Evolutionary conservation across 2,888 invertebrate genomes (phyloP), one percentile per base, ranked within the genome.

Genomic region (Aphodius granarius): DNA sequence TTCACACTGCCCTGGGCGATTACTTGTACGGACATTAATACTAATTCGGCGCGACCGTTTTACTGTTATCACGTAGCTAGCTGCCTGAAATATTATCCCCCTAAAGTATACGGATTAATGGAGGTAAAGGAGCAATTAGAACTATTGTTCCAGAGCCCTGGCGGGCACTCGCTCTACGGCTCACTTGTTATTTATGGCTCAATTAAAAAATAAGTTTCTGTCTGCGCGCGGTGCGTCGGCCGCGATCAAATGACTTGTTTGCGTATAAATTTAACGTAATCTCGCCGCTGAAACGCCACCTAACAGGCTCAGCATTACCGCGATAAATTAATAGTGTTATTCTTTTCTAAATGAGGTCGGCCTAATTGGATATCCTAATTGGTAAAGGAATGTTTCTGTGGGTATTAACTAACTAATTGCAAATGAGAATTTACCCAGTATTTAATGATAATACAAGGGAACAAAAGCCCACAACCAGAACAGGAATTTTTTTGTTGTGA

Each of bases 251-350:
- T 75, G 75, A 75, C 79, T 77, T 78, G 76, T 79, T 75, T 73
- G 75, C 80, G 78, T 80, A 80, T 78, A 80, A 65, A 77, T 75
- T 75, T 68, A 71, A 74, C 73, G 75, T 78, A 75, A 75, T 73
- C 76, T 75, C 75, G 75, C 73, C 76, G 76, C 72, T 73, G 78
- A 72, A 66, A 75, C 71, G 71, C 74, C 73, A 77, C 74, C 70
- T 75, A 76, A 77, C 77, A 75, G 68, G 73, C 74, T 77, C 76
- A 75, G 74, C 75, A 78, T 78, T 78, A 74, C 43, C 43, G 43
- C 43, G 43, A 43, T 43, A 43, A 43, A 43, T 43, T 43, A 43
- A 43, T 43, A 43, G 43, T 9, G 43, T 43, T 13, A 43, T 43
- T 43, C 43, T 43, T 43, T 13, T 43, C 43, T 43, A 43, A 43